Conservation (phyloP, 2,888 invertebrate genomes). For the Drosophila greeni region DNA sequence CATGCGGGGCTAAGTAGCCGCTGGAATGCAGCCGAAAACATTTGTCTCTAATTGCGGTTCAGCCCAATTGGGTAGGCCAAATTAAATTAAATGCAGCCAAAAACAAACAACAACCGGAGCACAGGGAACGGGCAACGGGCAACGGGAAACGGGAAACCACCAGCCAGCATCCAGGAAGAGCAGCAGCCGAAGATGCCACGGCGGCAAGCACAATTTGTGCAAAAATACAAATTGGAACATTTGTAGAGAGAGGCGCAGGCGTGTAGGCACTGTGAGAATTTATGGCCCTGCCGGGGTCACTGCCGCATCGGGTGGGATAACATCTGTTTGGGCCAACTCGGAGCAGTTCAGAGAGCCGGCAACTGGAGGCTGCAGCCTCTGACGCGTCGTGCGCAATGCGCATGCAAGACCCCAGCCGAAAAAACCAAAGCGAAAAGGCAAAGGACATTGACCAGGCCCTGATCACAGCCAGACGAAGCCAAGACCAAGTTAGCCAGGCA, state of each 20-base stretch:
- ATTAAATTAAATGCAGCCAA: conserved; percentile 71
- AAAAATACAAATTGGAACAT: conserved; percentile 75
- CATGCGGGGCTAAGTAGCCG: conserved; percentile 66
- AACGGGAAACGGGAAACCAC: conserved; percentile 3
- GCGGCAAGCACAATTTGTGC: conserved; percentile 67
- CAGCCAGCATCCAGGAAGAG: conserved; percentile 27
- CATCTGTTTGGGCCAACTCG: conserved; percentile 53
- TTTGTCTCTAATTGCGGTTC: conserved; percentile 73
- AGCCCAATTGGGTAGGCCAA: conserved; percentile 72
- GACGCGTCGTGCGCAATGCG: conserved; percentile 73
- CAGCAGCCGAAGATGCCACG: conserved; percentile 41
- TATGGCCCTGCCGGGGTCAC: conserved; percentile 73
- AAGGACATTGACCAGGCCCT: conserved; percentile 65
- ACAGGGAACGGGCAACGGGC: conserved; percentile 11
- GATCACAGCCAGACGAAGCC: conserved; percentile 9
- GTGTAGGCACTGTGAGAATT: conserved; percentile 67
- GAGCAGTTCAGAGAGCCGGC: conserved; percentile 7
- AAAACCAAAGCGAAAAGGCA: conserved; percentile 41
- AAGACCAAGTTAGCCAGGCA: conserved; percentile 2
- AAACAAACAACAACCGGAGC: conserved; percentile 47
- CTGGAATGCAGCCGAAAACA: conserved; percentile 69
- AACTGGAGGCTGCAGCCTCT: conserved; percentile 17
- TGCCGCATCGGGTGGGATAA: conserved; percentile 62
- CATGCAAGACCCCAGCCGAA: conserved; percentile 58
- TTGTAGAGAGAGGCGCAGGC: conserved; percentile 58